Percentiles rank a stretch among this genome's conserved stretches.
phyloP scores from a whole-genome alignment of 1,140 invertebrate genomes.

The Gonioctena quinquepunctata region DNA sequence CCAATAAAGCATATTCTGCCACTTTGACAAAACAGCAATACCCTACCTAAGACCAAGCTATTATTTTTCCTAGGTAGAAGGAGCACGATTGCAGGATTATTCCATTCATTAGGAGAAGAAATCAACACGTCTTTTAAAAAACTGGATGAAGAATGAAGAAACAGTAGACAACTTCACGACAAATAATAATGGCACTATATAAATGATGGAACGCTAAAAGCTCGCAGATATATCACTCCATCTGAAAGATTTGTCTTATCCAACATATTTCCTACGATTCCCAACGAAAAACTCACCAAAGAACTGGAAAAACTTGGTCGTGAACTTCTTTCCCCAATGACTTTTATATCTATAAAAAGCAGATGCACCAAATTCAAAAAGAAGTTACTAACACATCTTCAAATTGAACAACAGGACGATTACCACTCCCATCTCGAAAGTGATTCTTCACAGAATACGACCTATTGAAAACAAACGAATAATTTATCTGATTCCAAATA shows the following conservation, averaged over 20 bases:
- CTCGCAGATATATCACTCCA: neutral
- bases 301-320: neutral
- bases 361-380: conserved; percentile 5
- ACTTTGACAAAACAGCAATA: conserved; percentile 17
- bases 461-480: neutral
- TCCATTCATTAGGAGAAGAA: neutral
- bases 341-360: conserved; percentile 1
- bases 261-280: neutral
- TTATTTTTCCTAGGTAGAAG: conserved; percentile 37
- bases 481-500: neutral
- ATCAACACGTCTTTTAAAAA: conserved; percentile 13
- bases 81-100: conserved; percentile 3
- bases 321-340: neutral
- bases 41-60: neutral
- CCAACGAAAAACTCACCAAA: neutral
- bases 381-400: neutral
- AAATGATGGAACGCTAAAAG: conserved; percentile 19
- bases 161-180: conserved; percentile 26
- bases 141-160: conserved; percentile 32
- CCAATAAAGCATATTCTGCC: neutral
- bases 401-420: neutral
- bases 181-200: conserved; percentile 32
- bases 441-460: neutral
- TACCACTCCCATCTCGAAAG: neutral
- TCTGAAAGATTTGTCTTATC: neutral